Percentiles rank a stretch among this genome's conserved stretches.
These are phyloP conservation scores for Omphaloscelis lunosa DNA, from an alignment of 2,888 invertebrate genomes.

Conservation along the genomic window DNA sequence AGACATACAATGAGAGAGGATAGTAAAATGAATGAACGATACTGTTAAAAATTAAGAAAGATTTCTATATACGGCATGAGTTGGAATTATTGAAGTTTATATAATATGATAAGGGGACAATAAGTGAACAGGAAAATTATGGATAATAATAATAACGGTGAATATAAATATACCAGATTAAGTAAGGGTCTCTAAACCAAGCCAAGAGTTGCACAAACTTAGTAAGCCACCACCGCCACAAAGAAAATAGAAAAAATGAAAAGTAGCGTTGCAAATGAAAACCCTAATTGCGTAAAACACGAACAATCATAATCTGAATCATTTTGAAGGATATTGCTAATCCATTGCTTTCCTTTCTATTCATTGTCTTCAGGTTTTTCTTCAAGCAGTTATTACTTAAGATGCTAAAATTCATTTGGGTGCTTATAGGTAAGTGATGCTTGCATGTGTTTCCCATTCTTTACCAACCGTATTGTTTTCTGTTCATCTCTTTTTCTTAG, in stretches of 20 bases:
- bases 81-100: too few relatives aligned
- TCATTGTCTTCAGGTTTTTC: background rate
- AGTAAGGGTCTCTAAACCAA: background rate
- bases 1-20: background rate
- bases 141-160: too few relatives aligned
- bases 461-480: background rate
- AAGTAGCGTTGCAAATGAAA: background rate
- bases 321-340: too few relatives aligned
- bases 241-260: too few relatives aligned
- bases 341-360: background rate
- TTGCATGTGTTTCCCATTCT: background rate
- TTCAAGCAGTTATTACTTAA: slow-evolving; percentile 2
- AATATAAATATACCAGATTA: background rate
- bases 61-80: too few relatives aligned
- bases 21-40: background rate
- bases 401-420: background rate
- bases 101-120: too few relatives aligned
- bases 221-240: background rate
- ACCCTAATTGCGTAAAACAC: too few relatives aligned
- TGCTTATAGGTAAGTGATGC: background rate
- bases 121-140: too few relatives aligned
- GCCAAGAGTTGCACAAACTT: background rate
- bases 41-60: too few relatives aligned
- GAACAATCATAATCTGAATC: too few relatives aligned
- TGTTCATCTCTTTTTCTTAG: background rate